Percentiles rank a stretch among this genome's conserved stretches.
Conservation (phyloP, 2,797 vertebrate species). For the Lagorchestes hirsutus region DNA sequence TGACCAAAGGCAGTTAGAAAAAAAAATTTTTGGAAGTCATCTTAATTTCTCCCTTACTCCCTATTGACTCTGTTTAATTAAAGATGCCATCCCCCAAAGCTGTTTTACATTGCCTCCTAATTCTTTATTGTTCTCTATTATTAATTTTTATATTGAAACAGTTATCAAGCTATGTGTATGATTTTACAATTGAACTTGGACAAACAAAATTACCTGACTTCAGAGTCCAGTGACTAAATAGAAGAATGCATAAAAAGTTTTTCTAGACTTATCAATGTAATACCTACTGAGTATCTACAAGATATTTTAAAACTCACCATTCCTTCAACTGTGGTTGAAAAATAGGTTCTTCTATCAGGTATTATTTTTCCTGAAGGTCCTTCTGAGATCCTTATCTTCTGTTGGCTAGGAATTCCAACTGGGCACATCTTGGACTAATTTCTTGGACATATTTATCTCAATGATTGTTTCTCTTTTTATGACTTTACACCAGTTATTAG, state of each 20-base stretch:
- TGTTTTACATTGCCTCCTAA: neutral
- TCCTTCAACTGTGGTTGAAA: neutral
- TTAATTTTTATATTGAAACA: neutral
- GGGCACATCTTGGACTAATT: neutral
- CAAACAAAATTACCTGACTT: neutral
- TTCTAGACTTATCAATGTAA: neutral
- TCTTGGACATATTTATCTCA: too few relatives aligned
- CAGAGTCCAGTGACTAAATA: neutral
- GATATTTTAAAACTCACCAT: neutral
- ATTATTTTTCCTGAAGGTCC: neutral
- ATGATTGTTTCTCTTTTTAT: neutral
- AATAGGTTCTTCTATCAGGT: neutral
- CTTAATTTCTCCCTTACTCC: constrained; percentile 14
- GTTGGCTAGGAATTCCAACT: neutral
- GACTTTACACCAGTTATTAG: neutral
- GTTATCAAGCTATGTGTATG: neutral
- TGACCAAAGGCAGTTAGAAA: neutral
- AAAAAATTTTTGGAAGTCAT: neutral
- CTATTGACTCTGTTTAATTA: neutral
- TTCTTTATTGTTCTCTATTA: neutral
- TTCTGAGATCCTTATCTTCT: neutral
- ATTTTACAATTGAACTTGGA: neutral
- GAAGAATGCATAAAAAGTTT: neutral
- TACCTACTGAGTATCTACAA: neutral
- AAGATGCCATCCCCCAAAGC: neutral